Evolutionary conservation across 2,888 invertebrate genomes (phyloP).

Genomic region (Tuta absoluta): DNA sequence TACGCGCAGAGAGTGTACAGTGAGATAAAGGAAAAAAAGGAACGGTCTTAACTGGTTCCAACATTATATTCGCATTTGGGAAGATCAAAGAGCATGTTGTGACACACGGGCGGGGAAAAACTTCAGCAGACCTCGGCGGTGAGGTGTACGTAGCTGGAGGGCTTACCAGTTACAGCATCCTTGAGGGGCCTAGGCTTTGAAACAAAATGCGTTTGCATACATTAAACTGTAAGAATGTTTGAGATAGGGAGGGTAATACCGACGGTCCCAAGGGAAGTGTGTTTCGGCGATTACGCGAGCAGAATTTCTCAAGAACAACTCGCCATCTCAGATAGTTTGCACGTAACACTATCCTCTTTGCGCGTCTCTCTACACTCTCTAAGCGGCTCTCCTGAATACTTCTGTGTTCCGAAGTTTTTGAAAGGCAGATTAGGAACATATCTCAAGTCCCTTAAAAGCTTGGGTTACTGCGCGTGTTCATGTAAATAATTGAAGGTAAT

Average conservation of each 20-base stretch:
- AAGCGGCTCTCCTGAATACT: constrained; percentile 70
- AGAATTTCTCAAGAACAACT: constrained; percentile 71
- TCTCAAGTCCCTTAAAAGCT: constrained; percentile 58
- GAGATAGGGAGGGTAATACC: constrained; percentile 74
- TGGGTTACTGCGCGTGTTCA: constrained; percentile 44
- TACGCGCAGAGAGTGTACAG: constrained; percentile 51
- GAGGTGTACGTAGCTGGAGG: constrained; percentile 68
- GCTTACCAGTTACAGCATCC: constrained; percentile 71
- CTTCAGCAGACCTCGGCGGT: constrained; percentile 54
- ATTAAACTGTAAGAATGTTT: constrained; percentile 80
- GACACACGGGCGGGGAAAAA: constrained; percentile 69
- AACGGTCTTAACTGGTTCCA: constrained; percentile 70
- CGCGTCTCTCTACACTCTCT: constrained; percentile 71
- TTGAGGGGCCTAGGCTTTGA: constrained; percentile 78
- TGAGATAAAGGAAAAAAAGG: constrained; percentile 63
- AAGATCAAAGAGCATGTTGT: constrained; percentile 79
- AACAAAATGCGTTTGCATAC: constrained; percentile 82
- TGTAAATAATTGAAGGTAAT: constrained; percentile 68
- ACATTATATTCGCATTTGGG: constrained; percentile 79
- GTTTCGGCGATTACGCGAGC: constrained; percentile 80
- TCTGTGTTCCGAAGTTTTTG: constrained; percentile 76
- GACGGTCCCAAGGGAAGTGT: constrained; percentile 66
- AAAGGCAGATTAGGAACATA: constrained; percentile 77
- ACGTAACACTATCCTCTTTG: constrained; percentile 74
- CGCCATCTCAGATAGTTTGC: constrained; percentile 74